These are phyloP conservation scores for Geococcyx californianus DNA, from an alignment of 2,113 vertebrate genomes.

Conservation along the genomic window DNA sequence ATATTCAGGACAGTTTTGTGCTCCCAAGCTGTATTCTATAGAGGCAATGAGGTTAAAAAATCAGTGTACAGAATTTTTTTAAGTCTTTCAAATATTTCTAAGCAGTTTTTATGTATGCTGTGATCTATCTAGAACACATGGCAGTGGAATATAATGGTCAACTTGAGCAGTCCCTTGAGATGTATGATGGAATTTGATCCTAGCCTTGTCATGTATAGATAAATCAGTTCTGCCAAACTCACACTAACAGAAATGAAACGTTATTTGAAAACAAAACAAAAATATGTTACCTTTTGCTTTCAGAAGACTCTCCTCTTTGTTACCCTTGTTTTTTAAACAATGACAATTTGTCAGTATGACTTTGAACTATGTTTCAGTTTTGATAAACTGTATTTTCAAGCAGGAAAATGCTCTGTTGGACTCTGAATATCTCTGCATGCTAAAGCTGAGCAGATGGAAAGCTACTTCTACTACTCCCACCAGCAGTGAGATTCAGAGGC, in stretches of 20 bases:
- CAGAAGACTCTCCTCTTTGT: background rate
- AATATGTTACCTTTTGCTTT: background rate
- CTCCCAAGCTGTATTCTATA: background rate
- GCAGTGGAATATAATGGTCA: background rate
- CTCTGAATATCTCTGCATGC: background rate
- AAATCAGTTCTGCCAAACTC: background rate
- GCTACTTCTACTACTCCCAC: conserved; percentile 13
- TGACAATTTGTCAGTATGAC: background rate
- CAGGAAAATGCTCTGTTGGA: background rate
- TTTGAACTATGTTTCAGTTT: background rate
- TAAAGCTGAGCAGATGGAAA: conserved; percentile 41
- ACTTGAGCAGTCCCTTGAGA: background rate
- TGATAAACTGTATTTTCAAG: background rate
- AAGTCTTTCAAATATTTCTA: background rate
- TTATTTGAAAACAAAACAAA: background rate
- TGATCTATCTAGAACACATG: background rate
- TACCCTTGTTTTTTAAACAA: background rate
- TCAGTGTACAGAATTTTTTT: background rate
- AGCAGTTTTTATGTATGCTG: background rate
- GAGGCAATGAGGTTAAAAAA: background rate
- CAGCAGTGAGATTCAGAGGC: background rate
- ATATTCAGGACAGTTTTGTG: background rate
- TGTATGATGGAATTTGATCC: background rate
- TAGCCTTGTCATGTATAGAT: background rate
- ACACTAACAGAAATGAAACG: background rate